These are phyloP conservation scores for Eucera pruinosa DNA, from an alignment of 2,888 invertebrate species.

Conservation along the genomic window DNA sequence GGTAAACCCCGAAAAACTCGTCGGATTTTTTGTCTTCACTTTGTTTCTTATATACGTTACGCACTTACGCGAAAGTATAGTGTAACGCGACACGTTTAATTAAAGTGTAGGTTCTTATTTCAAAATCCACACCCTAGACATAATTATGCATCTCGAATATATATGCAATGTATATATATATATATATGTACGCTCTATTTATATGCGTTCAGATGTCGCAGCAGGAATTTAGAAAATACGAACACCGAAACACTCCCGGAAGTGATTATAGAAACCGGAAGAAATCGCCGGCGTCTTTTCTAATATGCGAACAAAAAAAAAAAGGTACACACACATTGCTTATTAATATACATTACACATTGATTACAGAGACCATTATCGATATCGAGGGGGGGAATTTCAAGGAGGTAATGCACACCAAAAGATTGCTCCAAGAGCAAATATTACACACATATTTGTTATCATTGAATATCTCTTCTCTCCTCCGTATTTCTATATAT, in stretches of 20 bases:
- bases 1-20: no score
- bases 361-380: constrained; percentile 2
- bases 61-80: not conserved
- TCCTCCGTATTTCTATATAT: no score
- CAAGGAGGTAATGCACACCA: not conserved
- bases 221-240: not conserved
- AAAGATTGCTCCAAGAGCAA: not conserved
- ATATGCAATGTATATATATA: constrained; percentile 8
- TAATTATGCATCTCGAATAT: constrained; percentile 4
- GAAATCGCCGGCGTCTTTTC: not conserved
- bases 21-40: no score
- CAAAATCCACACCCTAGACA: constrained; percentile 15
- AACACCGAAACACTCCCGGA: no score
- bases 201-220: not conserved
- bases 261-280: not conserved
- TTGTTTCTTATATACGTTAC: constrained; percentile 14
- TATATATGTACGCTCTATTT: no score
- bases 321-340: constrained; percentile 11
- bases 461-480: no score
- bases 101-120: not conserved
- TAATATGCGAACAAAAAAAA: no score
- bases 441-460: no score
- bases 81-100: no score
- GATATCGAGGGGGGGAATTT: not conserved
- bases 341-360: constrained; percentile 11